Evolutionary conservation across 2,797 vertebrate genomes (phyloP).

Genomic region (Bovichtus variegatus): DNA sequence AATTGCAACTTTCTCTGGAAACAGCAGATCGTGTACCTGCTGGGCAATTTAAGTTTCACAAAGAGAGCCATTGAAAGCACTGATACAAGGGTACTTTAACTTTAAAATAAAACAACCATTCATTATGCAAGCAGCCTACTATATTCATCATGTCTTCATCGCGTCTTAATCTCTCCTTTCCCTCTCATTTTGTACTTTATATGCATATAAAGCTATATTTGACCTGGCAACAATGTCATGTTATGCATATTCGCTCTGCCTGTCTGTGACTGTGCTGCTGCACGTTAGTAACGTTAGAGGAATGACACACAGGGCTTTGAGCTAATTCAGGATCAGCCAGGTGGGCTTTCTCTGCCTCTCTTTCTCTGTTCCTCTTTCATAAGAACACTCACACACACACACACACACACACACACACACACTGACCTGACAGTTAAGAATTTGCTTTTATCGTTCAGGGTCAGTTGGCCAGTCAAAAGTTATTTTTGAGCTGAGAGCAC

Average conservation of each 20-base stretch:
- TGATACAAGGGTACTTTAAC: not conserved
- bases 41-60: not conserved
- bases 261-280: constrained; percentile 30
- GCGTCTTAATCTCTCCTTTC: not conserved
- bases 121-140: too few species aligned
- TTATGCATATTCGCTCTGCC: not conserved
- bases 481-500: constrained; percentile 63
- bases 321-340: constrained; percentile 78
- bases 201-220: not conserved
- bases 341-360: constrained; percentile 58
- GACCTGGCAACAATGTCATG: not conserved
- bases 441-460: constrained; percentile 77
- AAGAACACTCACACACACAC: not conserved
- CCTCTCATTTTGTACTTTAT: not conserved
- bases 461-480: constrained; percentile 75
- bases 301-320: constrained; percentile 55
- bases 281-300: constrained; percentile 49
- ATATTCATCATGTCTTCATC: too few species aligned
- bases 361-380: not conserved
- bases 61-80: not conserved
- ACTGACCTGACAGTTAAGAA: constrained; percentile 73
- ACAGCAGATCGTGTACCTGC: not conserved
- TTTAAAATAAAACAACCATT: not conserved
- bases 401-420: constrained; percentile 23
- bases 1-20: not conserved